Evolutionary conservation across 1,140 invertebrate species (phyloP).

Genomic region (Pseudomyrmex gracilis): DNA sequence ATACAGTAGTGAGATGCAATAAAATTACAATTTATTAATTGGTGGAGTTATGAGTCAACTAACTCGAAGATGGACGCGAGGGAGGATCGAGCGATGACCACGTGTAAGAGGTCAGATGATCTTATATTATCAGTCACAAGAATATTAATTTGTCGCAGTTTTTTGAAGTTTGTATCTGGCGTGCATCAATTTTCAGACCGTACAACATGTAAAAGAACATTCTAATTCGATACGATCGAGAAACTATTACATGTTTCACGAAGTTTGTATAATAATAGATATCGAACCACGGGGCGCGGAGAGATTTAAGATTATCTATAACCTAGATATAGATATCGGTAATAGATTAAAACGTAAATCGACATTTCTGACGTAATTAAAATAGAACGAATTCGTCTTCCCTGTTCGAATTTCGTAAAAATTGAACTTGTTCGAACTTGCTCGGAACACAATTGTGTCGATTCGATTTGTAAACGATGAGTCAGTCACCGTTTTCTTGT

Average conservation of each 20-base stretch:
- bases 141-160: not conserved
- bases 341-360: too few relatives aligned
- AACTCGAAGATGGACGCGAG: too few relatives aligned
- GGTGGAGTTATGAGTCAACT: too few relatives aligned
- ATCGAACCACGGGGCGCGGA: too few relatives aligned
- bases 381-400: not conserved
- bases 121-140: not conserved
- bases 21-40: too few relatives aligned
- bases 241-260: constrained; percentile 6
- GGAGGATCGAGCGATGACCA: not conserved
- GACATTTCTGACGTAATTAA: too few relatives aligned
- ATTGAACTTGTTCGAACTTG: not conserved
- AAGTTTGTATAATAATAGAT: not conserved
- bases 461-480: not conserved
- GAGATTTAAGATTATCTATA: too few relatives aligned
- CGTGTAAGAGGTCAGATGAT: not conserved
- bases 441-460: constrained; percentile 6
- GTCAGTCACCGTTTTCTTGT: constrained; percentile 45
- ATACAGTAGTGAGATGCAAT: too few relatives aligned
- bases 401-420: not conserved
- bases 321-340: too few relatives aligned
- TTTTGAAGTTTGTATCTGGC: constrained; percentile 26
- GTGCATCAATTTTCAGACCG: not conserved
- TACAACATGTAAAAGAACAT: not conserved
- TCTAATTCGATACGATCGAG: not conserved